Base-by-base conservation (phyloP, 1,140 invertebrate species). In the Drosophila repletoides region DNA sequence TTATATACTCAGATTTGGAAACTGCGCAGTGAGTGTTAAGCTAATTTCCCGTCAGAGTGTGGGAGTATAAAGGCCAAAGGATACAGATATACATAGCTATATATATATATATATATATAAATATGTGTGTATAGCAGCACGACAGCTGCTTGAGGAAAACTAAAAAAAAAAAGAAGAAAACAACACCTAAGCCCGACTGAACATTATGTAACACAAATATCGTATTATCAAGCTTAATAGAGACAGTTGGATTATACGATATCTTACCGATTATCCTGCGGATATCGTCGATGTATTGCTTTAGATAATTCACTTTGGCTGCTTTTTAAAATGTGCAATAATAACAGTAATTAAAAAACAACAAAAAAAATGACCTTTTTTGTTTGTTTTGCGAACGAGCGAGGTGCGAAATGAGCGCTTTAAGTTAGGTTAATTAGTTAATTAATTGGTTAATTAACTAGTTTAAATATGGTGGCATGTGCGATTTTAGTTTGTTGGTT, bases 281-380 rank as follows among this genome's bases (percentile, higher is more conserved):
- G 88, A 90, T 90, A 83, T 90, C 89, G 88, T 90, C 89, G 88
- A 90, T 86, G 83, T 90, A 90, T 84, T 90, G 89, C 89, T 72
- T 90, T 79, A 90, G 68, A 74, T 88, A 84, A 90, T 90, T 90
- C 89, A 90, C 89, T 88, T 89, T 90, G 89, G 72, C 86, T 88
- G 79, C 60, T 81, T 89, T 52, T 60, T 61, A 58, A 58, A 63
- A 68, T 75, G 56, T 81, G 58, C 75, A 59, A 87, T 59, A 40
- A 43, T 29, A 38, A 43, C n/a, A 22, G 17, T 22, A 59, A 26
- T n/a, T 22, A 58, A 17, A 33, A 10, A 46, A 76, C 43, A 63
- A 73, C 26, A 58, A 66, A 24, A 3, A 6, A 46, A 46, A 49
- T 66, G 63, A 22, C 53, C 41, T 48, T 67, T 71, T 65, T 68